Evolutionary conservation across 2,888 invertebrate species (phyloP).

Genomic region (Marronus borbonicus): DNA sequence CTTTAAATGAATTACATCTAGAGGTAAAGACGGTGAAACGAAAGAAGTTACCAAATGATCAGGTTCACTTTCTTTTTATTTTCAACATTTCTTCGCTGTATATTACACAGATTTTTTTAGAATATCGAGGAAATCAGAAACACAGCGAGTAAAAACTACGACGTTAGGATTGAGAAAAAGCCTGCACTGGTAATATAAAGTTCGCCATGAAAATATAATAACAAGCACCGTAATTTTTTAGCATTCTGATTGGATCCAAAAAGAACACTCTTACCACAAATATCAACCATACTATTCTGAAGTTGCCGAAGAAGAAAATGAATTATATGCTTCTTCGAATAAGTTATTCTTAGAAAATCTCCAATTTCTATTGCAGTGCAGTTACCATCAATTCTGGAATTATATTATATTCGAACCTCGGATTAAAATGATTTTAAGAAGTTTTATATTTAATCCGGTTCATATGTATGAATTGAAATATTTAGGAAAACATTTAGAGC

Average conservation of each 20-base stretch:
- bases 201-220: slow-evolving; percentile 8
- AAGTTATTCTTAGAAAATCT: slow-evolving; percentile 62
- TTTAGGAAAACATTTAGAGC: slow-evolving; percentile 68
- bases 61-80: slow-evolving; percentile 17
- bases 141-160: slow-evolving; percentile 58
- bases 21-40: slow-evolving; percentile 61
- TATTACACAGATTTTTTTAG: slow-evolving; percentile 54
- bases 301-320: slow-evolving; percentile 61
- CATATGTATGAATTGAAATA: slow-evolving; percentile 67
- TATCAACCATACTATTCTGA: slow-evolving; percentile 64
- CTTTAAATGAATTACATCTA: slow-evolving; percentile 71
- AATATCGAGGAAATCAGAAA: slow-evolving; percentile 58
- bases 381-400: slow-evolving; percentile 69
- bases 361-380: slow-evolving; percentile 65
- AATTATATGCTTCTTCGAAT: slow-evolving; percentile 62
- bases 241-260: slow-evolving; percentile 62
- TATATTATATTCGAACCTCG: slow-evolving; percentile 64
- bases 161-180: slow-evolving; percentile 61
- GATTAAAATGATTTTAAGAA: slow-evolving; percentile 61
- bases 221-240: slow-evolving; percentile 44
- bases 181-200: slow-evolving; percentile 63
- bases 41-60: slow-evolving; percentile 52
- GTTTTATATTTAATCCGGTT: slow-evolving; percentile 65
- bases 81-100: too few relatives aligned
- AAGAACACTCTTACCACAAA: slow-evolving; percentile 58